phyloP scores from a whole-genome alignment of 2,888 invertebrate species.

The Apotomis turbidana region DNA sequence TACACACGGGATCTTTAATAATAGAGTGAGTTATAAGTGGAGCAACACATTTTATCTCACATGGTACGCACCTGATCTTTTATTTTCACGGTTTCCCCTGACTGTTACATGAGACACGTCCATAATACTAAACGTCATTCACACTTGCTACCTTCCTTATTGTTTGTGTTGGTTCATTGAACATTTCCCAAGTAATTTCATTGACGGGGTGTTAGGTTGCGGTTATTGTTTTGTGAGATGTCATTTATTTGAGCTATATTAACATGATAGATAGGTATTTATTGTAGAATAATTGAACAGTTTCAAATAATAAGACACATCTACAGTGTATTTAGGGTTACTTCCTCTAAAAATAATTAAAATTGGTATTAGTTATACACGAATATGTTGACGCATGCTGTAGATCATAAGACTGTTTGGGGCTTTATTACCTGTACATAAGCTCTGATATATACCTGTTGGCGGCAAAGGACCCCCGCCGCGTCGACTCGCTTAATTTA shows the following conservation, averaged over 20 bases:
- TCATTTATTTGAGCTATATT: conserved; percentile 19
- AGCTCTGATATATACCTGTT: conserved; percentile 30
- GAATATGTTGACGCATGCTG: conserved; percentile 1
- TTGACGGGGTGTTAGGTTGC: conserved; percentile 25
- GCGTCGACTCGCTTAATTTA: conserved; percentile 40
- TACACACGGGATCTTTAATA: conserved; percentile 46
- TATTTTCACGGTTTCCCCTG: conserved; percentile 58
- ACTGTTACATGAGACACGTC: conserved; percentile 53
- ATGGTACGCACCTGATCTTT: conserved; percentile 56
- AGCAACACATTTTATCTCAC: conserved; percentile 51
- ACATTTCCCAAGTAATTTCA: conserved; percentile 38
- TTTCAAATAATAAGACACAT: no score
- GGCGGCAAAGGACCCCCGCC: conserved; percentile 32
- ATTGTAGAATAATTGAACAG: conserved; percentile 9
- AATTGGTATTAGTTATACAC: conserved; percentile 4
- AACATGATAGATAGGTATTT: conserved; percentile 11
- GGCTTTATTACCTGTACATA: conserved; percentile 32
- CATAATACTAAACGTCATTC: conserved; percentile 57
- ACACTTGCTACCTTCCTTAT: conserved; percentile 47
- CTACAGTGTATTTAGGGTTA: no score
- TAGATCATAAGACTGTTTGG: conserved; percentile 18
- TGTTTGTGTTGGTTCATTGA: conserved; percentile 41
- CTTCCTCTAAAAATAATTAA: neutral
- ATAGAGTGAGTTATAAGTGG: conserved; percentile 54
- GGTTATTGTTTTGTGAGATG: conserved; percentile 23